Evolutionary conservation across 1,140 invertebrate species (phyloP).

Genomic region (Philopotamus ludificatus): DNA sequence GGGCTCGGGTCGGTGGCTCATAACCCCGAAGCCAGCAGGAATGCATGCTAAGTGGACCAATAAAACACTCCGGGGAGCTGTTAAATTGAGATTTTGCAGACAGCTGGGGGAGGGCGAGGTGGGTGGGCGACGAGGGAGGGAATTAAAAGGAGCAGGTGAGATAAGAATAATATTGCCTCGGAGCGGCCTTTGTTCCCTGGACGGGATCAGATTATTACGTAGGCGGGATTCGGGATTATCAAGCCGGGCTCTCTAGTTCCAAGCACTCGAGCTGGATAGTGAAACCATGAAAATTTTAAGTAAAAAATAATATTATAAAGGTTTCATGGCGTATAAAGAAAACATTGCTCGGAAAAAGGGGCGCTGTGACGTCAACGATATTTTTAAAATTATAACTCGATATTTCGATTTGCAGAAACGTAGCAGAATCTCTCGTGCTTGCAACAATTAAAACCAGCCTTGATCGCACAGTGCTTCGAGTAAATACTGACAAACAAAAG

Average conservation of each 20-base stretch:
- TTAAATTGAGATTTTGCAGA: constrained; percentile 35
- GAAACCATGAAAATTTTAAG: too few relatives aligned
- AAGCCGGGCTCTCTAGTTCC: neutral
- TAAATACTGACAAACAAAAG: too few relatives aligned
- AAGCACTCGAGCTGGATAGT: too few relatives aligned
- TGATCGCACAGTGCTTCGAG: too few relatives aligned
- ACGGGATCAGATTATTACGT: constrained; percentile 2
- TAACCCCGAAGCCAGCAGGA: neutral
- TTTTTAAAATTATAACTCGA: too few relatives aligned
- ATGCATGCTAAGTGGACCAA: constrained; percentile 33
- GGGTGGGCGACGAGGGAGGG: constrained; percentile 1
- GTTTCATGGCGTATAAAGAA: too few relatives aligned
- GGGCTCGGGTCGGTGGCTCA: neutral
- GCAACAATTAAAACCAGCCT: too few relatives aligned
- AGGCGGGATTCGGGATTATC: neutral
- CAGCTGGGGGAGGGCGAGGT: neutral
- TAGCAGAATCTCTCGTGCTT: too few relatives aligned
- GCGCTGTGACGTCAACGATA: too few relatives aligned
- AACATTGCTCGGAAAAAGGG: too few relatives aligned
- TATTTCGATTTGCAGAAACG: too few relatives aligned
- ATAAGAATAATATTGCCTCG: constrained; percentile 2
- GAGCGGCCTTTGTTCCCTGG: neutral
- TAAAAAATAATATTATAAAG: too few relatives aligned
- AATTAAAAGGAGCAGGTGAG: constrained; percentile 10
- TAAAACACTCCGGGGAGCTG: constrained; percentile 35